phyloP scores from a whole-genome alignment of 2,113 vertebrate genomes.

The Prolemur simus region DNA sequence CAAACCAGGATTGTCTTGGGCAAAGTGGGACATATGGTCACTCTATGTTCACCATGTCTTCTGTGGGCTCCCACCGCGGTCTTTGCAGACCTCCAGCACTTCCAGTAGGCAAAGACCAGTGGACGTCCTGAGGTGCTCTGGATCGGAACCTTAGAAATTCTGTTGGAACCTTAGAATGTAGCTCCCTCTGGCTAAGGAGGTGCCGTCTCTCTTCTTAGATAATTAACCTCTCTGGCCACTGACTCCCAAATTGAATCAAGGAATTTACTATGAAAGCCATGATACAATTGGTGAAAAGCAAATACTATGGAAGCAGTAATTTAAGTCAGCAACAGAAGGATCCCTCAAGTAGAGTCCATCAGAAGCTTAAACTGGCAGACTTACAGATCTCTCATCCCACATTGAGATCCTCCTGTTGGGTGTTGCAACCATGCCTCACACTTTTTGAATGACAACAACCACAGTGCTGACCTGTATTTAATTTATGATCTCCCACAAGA shows the following conservation, averaged over 20 bases:
- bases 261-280: not conserved
- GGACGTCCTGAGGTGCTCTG: not conserved
- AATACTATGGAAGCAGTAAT: not conserved
- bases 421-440: not conserved
- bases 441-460: not conserved
- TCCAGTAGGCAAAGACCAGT: not conserved
- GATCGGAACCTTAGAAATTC: not conserved
- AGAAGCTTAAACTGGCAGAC: not conserved
- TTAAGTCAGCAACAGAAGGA: not conserved
- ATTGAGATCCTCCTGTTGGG: not conserved
- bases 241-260: not conserved
- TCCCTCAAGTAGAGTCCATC: not conserved
- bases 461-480: not conserved
- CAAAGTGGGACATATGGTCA: not conserved
- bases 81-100: not conserved
- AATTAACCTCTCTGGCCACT: not conserved
- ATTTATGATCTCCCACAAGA: not conserved
- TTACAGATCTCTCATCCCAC: not conserved
- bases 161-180: not conserved
- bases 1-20: not conserved
- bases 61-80: not conserved
- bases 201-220: not conserved
- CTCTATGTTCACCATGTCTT: not conserved
- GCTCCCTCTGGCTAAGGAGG: not conserved
- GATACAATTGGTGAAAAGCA: not conserved